Base-by-base conservation (phyloP, 2,797 vertebrate genomes). In the Hydrolagus colliei region DNA sequence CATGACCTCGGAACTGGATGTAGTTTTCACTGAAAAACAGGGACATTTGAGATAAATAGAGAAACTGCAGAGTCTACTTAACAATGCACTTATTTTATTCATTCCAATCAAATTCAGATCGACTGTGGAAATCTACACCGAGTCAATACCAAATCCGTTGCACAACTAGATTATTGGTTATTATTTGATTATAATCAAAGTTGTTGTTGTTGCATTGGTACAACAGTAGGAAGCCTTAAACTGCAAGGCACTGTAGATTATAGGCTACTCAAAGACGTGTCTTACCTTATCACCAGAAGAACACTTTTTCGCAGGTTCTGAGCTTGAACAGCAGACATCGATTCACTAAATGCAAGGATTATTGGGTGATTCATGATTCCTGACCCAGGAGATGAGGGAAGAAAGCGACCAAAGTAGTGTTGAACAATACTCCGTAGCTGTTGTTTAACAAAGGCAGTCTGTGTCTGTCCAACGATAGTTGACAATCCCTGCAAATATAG, bases 331-430 rank as follows among this genome's bases (percentile, higher is more conserved):
- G 87, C 92, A 41, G 92, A 90, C 65, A 86, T 88, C 86, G 92
- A 90, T 87, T 94, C 95, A 74, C 94, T 95, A 4, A 96, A 87
- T 7, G 95, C 94, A 86, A 96, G 88, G 86, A 98, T 92, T 90
- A 99, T 89, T 0, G 98, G 97, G 89, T 99, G 97, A 88, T 95
- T 96, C 76, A 93, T 90, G 0, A 93, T 87, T 80, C 88, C 75
- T 10, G 90, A 90, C 0, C 35, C 11, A 0, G 95, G 94, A 0
- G 95, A 92, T 14, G 94, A 87, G 5, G 96, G 95, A 59, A 99
- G 96, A 89, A 99, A 99, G 18, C 97, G 94, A 32, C 96, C 94
- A 88, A 99, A 94, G 88, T 98, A 98, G 63, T 97, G 95, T 20
- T 89, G 92, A 88, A 94, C 92, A 62, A 98, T 93, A 72, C 90